Conservation (phyloP, 2,888 invertebrate species). For the Drosophila prolongata region DNA sequence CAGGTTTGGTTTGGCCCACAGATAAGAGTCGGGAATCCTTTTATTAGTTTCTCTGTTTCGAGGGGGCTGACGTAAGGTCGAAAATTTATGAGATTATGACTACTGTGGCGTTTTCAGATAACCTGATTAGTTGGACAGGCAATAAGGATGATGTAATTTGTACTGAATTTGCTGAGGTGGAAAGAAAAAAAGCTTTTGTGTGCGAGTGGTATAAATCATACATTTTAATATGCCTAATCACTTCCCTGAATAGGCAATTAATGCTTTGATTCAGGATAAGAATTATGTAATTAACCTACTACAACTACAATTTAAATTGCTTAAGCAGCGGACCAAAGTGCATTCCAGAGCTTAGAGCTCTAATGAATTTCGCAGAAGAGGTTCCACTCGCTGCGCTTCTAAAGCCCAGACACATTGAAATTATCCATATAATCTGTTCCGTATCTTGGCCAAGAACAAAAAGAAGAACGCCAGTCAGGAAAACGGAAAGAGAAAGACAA, state of each 20-base stretch:
- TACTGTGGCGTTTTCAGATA: constrained; percentile 7
- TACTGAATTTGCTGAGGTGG: neutral
- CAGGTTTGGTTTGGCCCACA: neutral
- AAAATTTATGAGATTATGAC: constrained; percentile 23
- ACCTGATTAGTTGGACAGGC: constrained; percentile 3
- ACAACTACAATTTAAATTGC: constrained; percentile 10
- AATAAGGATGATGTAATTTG: neutral
- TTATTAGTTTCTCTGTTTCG: constrained; percentile 4
- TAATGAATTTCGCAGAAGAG: constrained; percentile 24
- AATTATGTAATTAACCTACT: constrained; percentile 12
- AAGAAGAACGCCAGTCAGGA: neutral
- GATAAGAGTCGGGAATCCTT: neutral
- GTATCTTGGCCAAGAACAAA: constrained; percentile 18
- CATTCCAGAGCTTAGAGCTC: neutral
- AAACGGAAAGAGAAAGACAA: constrained; percentile 7
- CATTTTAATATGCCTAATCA: neutral
- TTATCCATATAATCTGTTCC: constrained; percentile 34
- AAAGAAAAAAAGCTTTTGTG: neutral
- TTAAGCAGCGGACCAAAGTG: constrained; percentile 5
- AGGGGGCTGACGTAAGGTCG: constrained; percentile 16
- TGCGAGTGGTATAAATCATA: neutral
- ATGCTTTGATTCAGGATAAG: constrained; percentile 6
- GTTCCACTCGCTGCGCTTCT: constrained; percentile 5
- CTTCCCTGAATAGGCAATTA: neutral
- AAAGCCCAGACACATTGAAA: constrained; percentile 17